Evolutionary conservation across 1,140 invertebrate genomes (phyloP).

Genomic region (Metopolophium dirhodum): DNA sequence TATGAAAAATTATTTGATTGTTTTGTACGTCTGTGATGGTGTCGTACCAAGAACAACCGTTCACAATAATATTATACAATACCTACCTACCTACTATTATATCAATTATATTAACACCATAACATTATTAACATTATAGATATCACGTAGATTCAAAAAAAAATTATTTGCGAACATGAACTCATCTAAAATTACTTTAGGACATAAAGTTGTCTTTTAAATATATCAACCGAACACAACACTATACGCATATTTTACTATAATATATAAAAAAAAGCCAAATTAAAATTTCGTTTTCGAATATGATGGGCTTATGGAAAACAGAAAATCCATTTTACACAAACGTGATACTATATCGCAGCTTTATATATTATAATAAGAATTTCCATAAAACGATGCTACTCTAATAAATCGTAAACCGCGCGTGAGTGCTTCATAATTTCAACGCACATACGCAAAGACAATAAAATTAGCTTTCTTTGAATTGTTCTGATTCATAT

Average conservation of each 20-base stretch:
- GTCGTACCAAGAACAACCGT: not conserved
- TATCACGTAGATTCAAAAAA: not conserved
- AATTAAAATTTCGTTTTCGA: not conserved
- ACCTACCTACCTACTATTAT: not conserved
- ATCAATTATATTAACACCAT: not conserved
- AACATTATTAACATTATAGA: not conserved
- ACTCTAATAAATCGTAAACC: not conserved
- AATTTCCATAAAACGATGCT: not conserved
- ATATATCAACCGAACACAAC: not conserved
- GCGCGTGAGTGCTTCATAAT: not conserved
- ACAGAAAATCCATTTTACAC: not conserved
- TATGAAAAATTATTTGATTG: not conserved
- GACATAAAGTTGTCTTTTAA: not conserved
- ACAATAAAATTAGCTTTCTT: not conserved
- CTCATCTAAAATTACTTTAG: not conserved
- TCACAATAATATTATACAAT: not conserved
- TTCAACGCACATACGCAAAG: not conserved
- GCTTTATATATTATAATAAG: not conserved
- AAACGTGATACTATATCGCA: not conserved
- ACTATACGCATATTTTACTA: not conserved
- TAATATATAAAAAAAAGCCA: not conserved
- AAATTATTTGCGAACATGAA: not conserved
- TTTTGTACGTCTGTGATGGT: not conserved
- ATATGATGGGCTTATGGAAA: not conserved
- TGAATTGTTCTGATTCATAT: not conserved